These are phyloP conservation scores for Hypomesus transpacificus DNA, from an alignment of 2,113 vertebrate genomes.

Conservation along the genomic window DNA sequence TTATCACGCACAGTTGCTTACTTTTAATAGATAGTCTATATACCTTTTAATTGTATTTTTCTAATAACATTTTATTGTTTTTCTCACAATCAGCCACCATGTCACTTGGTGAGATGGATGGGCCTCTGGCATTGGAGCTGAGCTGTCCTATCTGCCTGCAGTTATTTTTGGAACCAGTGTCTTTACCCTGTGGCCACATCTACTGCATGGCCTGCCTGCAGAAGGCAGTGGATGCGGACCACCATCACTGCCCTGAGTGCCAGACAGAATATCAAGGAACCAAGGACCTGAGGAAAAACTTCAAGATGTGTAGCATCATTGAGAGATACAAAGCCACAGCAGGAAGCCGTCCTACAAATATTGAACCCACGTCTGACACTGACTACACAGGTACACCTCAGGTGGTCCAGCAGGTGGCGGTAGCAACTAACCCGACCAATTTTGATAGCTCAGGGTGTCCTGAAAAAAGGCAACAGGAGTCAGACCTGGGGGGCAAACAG, in stretches of 20 bases:
- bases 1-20: too few relatives aligned
- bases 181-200: conserved; percentile 66
- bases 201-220: conserved; percentile 66
- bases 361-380: not conserved
- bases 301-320: conserved; percentile 61
- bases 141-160: conserved; percentile 66
- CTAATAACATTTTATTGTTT: conserved; percentile 7
- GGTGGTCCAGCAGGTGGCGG: not conserved
- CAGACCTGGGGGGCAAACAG: not conserved
- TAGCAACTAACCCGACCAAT: not conserved
- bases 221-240: conserved; percentile 46
- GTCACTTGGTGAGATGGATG: conserved; percentile 35
- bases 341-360: not conserved
- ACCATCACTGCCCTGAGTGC: conserved; percentile 68
- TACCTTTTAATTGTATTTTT: not conserved
- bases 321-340: conserved; percentile 42
- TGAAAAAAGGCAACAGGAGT: not conserved
- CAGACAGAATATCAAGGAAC: conserved; percentile 43
- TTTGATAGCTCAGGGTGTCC: not conserved
- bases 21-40: too few relatives aligned
- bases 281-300: conserved; percentile 50
- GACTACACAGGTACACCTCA: conserved; percentile 1
- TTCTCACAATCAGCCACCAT: conserved; percentile 33
- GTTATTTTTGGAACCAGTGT: conserved; percentile 57
- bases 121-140: conserved; percentile 38